Evolutionary conservation across 2,797 vertebrate genomes (phyloP), one percentile per base, ranked within the genome.

Genomic region (Astyanax mexicanus): DNA sequence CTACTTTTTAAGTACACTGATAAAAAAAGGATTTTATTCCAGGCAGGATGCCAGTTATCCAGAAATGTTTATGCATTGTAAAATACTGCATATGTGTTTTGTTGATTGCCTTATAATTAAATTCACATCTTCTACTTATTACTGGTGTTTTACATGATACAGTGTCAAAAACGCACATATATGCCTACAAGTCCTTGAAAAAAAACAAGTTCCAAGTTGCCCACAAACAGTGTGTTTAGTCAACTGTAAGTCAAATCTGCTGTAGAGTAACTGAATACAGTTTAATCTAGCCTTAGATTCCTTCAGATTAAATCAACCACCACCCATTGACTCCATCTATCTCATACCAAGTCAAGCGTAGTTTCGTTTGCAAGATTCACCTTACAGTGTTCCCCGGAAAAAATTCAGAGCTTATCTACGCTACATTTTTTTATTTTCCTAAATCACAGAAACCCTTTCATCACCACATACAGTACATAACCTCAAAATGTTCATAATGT

Each of bases 211-310:
- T 32, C 5, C 9, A 13, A 19, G 27, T 17, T n/a, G 25, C 25
- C 40, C 45, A 21, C 45, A 68, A 27, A 68, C 27, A 51, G 17
- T 68, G 65, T 66, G 27, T 29, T 37, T 29, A 68, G 17, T 49
- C 64, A 19, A 49, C 1, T 25, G 25, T 67, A 67, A 67, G 10
- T 23, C 64, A 49, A 67, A 23, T 44, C 64, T 19, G 64, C 44
- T 32, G 23, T 45, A 68, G 6, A 5, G 32, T 68, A 51, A 68
- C 32, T 11, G 6, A 51, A 68, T 68, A 21, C 45, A 51, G 29
- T 45, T 68, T 68, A 68, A 68, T 68, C 65, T 51, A 37, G 44
- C 35, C 29, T 51, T 13, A 68, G 65, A 68, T 68, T 49, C n/a
- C 45, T 35, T 29, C 21, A 51, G 65, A 68, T 68, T 68, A 51